These are phyloP conservation scores for Oriolus oriolus DNA, from an alignment of 2,113 vertebrate species.

Conservation along the genomic window DNA sequence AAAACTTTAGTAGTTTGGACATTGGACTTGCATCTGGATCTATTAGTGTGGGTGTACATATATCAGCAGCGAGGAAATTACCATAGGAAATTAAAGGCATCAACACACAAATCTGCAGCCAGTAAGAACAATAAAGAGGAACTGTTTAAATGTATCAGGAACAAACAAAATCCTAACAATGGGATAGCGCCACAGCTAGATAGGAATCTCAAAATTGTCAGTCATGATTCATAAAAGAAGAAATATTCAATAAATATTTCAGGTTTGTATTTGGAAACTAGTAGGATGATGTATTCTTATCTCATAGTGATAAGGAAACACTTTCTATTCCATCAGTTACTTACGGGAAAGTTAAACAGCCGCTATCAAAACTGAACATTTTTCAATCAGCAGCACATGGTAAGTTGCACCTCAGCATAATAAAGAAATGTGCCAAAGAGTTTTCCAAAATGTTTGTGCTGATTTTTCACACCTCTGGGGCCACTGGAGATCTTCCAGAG, in stretches of 20 bases:
- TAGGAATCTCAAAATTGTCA: slow-evolving; percentile 38
- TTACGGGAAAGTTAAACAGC: slow-evolving; percentile 44
- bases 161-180: slow-evolving; percentile 47
- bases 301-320: slow-evolving; percentile 41
- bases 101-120: slow-evolving; percentile 18
- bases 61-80: slow-evolving; percentile 29
- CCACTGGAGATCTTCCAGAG: background rate
- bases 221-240: slow-evolving; percentile 40
- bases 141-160: slow-evolving; percentile 29
- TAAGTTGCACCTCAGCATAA: slow-evolving; percentile 34
- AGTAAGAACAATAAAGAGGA: slow-evolving; percentile 54
- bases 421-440: slow-evolving; percentile 1
- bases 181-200: slow-evolving; percentile 32
- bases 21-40: slow-evolving; percentile 2
- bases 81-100: slow-evolving; percentile 49
- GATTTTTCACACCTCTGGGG: background rate
- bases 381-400: slow-evolving; percentile 12
- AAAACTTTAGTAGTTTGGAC: background rate
- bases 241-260: slow-evolving; percentile 49
- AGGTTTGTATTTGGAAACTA: slow-evolving; percentile 30
- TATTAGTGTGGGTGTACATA: background rate
- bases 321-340: slow-evolving; percentile 50
- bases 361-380: slow-evolving; percentile 26
- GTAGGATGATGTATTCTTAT: slow-evolving; percentile 40
- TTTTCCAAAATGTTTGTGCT: background rate